phyloP scores from a whole-genome alignment of 2,797 vertebrate species.

The Rhincodon typus region DNA sequence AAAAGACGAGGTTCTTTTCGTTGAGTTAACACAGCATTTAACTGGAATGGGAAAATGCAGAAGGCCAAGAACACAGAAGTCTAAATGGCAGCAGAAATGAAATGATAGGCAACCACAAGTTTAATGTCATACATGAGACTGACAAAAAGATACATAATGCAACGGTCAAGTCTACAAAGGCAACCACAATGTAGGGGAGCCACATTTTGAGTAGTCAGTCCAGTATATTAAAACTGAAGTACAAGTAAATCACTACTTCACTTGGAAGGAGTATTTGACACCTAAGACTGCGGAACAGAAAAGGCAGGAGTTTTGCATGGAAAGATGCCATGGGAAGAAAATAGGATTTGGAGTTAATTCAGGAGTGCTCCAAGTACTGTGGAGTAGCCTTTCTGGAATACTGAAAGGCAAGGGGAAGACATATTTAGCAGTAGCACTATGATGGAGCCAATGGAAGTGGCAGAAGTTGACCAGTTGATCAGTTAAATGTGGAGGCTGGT shows the following conservation, averaged over 20 bases:
- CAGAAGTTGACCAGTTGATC: not conserved
- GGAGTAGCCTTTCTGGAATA: not conserved
- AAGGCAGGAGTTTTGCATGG: not conserved
- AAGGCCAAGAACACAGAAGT: not conserved
- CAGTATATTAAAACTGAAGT: not conserved
- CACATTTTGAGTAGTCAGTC: not conserved
- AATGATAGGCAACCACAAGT: not conserved
- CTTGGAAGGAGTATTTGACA: not conserved
- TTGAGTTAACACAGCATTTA: not conserved
- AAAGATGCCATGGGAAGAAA: not conserved
- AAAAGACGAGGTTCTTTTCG: not conserved
- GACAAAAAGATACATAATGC: not conserved
- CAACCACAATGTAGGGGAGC: too few species aligned
- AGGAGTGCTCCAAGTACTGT: not conserved
- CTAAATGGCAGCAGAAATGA: not conserved
- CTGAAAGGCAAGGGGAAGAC: not conserved
- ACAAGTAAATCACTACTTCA: not conserved
- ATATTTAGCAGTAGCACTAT: not conserved
- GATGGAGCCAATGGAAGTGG: not conserved
- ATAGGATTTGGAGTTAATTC: not conserved
- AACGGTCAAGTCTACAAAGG: not conserved
- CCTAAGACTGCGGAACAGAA: not conserved
- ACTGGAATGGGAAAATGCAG: not conserved
- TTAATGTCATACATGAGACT: not conserved
- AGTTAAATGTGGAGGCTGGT: not conserved